Percentiles rank a stretch among this genome's conserved stretches.
Conservation (phyloP, 2,888 invertebrate species). For the Calameuta pallipes region DNA sequence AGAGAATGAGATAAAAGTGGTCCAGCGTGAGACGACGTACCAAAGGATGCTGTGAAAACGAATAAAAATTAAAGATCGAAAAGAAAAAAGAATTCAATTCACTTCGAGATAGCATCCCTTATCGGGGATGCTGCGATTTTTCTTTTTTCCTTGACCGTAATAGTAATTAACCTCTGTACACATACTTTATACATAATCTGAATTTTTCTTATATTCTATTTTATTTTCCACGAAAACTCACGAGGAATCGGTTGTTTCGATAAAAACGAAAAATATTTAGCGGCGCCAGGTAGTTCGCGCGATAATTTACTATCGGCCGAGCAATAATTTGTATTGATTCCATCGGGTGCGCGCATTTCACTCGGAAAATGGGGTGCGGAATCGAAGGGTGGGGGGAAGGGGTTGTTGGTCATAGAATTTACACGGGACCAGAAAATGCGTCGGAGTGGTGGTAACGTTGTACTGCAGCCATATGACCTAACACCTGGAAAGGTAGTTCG, state of each 20-base stretch:
- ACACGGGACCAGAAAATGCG: not conserved
- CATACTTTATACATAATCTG: no score
- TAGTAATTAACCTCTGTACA: not conserved
- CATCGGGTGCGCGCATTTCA: constrained; percentile 15
- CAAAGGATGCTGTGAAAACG: not conserved
- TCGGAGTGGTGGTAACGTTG: not conserved
- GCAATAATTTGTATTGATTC: constrained; percentile 17
- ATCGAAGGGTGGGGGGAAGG: no score
- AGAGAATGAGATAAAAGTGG: not conserved
- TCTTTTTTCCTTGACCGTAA: not conserved
- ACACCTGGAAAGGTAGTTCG: not conserved
- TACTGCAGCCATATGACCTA: not conserved
- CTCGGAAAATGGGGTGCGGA: constrained; percentile 24
- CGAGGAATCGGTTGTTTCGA: not conserved
- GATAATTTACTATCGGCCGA: constrained; percentile 31
- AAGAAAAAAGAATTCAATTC: not conserved
- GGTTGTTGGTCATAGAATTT: not conserved
- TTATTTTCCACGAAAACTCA: not conserved
- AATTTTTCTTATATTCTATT: not conserved
- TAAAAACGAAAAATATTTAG: not conserved
- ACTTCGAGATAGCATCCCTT: not conserved
- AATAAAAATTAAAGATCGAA: not conserved
- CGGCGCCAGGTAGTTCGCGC: not conserved
- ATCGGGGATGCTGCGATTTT: not conserved
- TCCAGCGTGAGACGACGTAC: not conserved